These are phyloP conservation scores for Drosophila kepulauana DNA, from an alignment of 1,140 invertebrate species.

Conservation along the genomic window DNA sequence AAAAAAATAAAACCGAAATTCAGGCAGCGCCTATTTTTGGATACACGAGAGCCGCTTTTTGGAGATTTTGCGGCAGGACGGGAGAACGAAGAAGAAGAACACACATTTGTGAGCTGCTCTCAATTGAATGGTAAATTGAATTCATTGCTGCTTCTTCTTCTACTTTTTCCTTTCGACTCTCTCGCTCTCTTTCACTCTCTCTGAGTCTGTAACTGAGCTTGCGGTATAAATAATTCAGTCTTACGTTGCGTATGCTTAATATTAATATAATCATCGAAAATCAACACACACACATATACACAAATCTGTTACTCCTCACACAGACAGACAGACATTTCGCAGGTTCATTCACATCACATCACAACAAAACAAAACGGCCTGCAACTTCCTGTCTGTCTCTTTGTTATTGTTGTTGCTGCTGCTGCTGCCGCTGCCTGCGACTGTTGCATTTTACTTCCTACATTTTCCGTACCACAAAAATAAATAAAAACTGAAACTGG, in stretches of 20 bases:
- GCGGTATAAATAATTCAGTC: constrained; percentile 54
- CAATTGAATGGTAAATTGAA: constrained; percentile 75
- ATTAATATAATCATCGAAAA: constrained; percentile 63
- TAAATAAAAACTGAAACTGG: constrained; percentile 60
- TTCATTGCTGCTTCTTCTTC: constrained; percentile 32
- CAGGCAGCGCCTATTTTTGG: constrained; percentile 74
- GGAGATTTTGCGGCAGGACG: constrained; percentile 29
- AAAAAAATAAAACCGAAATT: constrained; percentile 29
- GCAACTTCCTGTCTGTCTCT: constrained; percentile 72
- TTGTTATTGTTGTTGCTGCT: constrained; percentile 28
- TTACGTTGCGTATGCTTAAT: constrained; percentile 72
- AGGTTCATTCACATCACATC: constrained; percentile 56
- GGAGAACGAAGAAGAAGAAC: not conserved
- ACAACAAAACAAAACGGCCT: constrained; percentile 29
- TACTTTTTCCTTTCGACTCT: constrained; percentile 20
- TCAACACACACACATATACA: constrained; percentile 20
- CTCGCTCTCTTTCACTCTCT: not conserved
- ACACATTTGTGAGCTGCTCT: constrained; percentile 38
- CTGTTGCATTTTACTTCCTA: constrained; percentile 69
- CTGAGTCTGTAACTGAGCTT: not conserved
- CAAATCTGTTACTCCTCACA: constrained; percentile 25
- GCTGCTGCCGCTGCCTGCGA: constrained; percentile 24
- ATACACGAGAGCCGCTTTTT: constrained; percentile 41
- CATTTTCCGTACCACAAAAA: constrained; percentile 63
- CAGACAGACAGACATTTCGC: constrained; percentile 20